Percentiles rank a stretch among this genome's conserved stretches.
These are phyloP conservation scores for Chaetophractus vellerosus DNA, from an alignment of 2,797 vertebrate species.

Conservation along the genomic window DNA sequence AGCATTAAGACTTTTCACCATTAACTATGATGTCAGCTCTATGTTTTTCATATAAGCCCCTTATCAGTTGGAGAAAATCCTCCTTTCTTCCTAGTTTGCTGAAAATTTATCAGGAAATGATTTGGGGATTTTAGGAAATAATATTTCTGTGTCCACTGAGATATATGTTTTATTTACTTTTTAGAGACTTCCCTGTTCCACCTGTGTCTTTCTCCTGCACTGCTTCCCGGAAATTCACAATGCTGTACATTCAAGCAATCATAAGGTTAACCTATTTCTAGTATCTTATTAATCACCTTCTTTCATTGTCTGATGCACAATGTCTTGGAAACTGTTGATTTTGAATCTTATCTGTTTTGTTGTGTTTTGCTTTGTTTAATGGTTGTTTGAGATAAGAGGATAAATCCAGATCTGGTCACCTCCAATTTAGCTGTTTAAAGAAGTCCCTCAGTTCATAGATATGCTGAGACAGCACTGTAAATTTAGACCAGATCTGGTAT, in stretches of 20 bases:
- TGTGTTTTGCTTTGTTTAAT: not conserved
- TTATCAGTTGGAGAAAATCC: not conserved
- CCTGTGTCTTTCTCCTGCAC: not conserved
- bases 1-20: not conserved
- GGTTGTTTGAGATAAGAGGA: not conserved
- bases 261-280: not conserved
- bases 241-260: not conserved
- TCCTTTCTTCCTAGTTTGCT: not conserved
- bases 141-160: not conserved
- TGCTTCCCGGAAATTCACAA: not conserved
- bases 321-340: not conserved
- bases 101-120: not conserved
- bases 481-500: not conserved
- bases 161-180: not conserved
- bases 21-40: not conserved
- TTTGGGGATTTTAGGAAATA: not conserved
- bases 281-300: not conserved
- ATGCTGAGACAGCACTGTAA: not conserved
- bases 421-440: not conserved
- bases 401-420: not conserved
- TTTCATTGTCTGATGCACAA: not conserved
- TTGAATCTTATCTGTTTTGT: not conserved
- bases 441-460: not conserved
- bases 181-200: not conserved
- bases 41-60: not conserved